Conservation (phyloP, 2,888 invertebrate genomes). For the Meiosimyza platycephala region DNA sequence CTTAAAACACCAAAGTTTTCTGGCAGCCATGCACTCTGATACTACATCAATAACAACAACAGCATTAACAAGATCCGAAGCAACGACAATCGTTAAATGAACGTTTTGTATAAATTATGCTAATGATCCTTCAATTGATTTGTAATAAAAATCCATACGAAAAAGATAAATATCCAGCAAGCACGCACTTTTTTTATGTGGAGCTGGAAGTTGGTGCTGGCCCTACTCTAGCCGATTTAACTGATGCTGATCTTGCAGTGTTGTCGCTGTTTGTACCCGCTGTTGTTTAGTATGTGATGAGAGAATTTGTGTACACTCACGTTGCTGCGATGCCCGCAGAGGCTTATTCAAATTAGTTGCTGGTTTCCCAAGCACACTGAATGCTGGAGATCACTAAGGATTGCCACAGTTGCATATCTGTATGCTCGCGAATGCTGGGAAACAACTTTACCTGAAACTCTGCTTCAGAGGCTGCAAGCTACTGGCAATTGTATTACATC, state of each 20-base stretch:
- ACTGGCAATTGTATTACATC: too few relatives aligned
- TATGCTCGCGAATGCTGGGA: too few relatives aligned
- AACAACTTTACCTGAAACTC: too few relatives aligned
- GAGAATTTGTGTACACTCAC: slow-evolving; percentile 25
- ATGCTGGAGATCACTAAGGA: slow-evolving; percentile 10
- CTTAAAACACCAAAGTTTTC: slow-evolving; percentile 1
- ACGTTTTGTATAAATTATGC: slow-evolving; percentile 69
- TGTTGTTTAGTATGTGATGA: slow-evolving; percentile 24
- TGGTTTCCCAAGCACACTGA: slow-evolving; percentile 23
- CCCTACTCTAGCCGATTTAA: too few relatives aligned
- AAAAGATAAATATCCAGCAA: slow-evolving; percentile 66
- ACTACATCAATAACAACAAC: not conserved
- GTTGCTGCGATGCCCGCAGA: slow-evolving; percentile 21
- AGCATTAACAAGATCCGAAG: slow-evolving; percentile 28
- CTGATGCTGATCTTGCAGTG: not conserved
- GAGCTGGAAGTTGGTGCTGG: slow-evolving; percentile 14
- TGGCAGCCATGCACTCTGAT: too few relatives aligned
- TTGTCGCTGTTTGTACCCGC: slow-evolving; percentile 24
- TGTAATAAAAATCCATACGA: slow-evolving; percentile 67
- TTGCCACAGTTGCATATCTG: slow-evolving; percentile 40
- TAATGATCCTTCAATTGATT: slow-evolving; percentile 69
- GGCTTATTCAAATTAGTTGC: slow-evolving; percentile 37
- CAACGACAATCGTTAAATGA: slow-evolving; percentile 65
- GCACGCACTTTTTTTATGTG: slow-evolving; percentile 60
- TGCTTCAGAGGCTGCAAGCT: too few relatives aligned